Base-by-base conservation (phyloP, 2,113 vertebrate species). In the Trinectes maculatus region DNA sequence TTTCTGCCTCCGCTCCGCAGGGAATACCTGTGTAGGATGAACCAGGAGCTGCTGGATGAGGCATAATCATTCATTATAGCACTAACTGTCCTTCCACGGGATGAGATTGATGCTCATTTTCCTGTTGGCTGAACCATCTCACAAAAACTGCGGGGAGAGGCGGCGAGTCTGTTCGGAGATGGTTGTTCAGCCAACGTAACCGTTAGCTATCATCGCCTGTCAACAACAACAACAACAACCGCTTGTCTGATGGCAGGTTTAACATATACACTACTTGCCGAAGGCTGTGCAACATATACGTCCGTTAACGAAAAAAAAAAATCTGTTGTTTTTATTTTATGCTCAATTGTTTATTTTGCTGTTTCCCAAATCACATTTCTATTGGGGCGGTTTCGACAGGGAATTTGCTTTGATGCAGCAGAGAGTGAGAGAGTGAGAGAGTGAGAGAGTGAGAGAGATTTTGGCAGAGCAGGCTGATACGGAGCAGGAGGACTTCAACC, bases 11-110 rank as follows among this genome's bases (percentile, higher is more conserved):
- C 29, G 31, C 61, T 87, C 89, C 53, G 47, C 43, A 63, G 89
- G 89, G 89, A 91, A 92, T 90, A 92, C 89, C 90, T 92, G 88
- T 24, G 71, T 64, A 55, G 88, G 84, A 91, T 92, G 88, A 90
- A 85, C 80, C 74, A 71, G 73, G 74, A 83, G 79, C 83, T 73
- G 79, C 83, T 73, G 81, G 80, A 80, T 82, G 73, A 86, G 37
- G 80, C 78, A 79, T 87, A 91, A 92, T 91, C 91, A 86, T 82
- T 92, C 88, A 91, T 92, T 91, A 90, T 78, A 69, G 81, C 78
- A 57, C 83, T 89, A 89, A 90, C 87, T 86, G 88, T 88, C 89
- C 86, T 82, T 85, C 74, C 46, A 82, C 83, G 72, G 66, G 74
- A 72, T 82, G 64, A 87, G 87, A 90, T 84, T 85, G 87, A 88